Conservation (phyloP, 92 coral and sea anemone genomes). For the Umimayanthus chanpuru region DNA sequence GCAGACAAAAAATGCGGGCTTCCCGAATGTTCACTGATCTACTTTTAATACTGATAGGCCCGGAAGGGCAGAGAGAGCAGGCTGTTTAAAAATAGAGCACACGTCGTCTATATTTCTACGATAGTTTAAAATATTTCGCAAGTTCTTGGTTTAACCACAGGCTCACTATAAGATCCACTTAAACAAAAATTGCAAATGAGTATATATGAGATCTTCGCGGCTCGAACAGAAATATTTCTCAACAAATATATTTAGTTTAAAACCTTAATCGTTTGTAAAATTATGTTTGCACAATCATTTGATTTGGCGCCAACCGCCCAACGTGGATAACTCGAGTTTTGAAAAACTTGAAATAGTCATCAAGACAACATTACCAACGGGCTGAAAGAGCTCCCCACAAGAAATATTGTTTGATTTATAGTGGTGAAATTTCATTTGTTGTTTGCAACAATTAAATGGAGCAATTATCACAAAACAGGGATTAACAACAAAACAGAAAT, state of each 20-base stretch:
- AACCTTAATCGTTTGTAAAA: neutral
- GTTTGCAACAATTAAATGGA: neutral
- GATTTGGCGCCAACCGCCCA: neutral
- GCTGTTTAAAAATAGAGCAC: no score
- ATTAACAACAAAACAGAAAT: conserved; percentile 2
- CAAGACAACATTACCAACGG: neutral
- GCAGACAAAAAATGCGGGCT: no score
- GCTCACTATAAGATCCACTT: neutral
- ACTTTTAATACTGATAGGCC: no score
- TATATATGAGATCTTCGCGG: neutral
- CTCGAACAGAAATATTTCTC: neutral
- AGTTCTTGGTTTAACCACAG: neutral
- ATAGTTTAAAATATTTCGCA: neutral
- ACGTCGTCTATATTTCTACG: neutral
- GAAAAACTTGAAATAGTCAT: neutral
- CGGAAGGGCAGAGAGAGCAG: no score
- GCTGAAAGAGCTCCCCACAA: neutral
- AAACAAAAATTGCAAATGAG: no score
- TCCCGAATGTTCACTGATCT: neutral
- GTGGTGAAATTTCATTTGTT: neutral
- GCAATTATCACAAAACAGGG: neutral
- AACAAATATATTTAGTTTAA: neutral
- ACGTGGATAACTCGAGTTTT: neutral
- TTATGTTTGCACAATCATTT: neutral
- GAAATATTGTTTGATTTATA: neutral